Conservation (phyloP, 2,113 vertebrate genomes). For the Vulpes ferrilata region DNA sequence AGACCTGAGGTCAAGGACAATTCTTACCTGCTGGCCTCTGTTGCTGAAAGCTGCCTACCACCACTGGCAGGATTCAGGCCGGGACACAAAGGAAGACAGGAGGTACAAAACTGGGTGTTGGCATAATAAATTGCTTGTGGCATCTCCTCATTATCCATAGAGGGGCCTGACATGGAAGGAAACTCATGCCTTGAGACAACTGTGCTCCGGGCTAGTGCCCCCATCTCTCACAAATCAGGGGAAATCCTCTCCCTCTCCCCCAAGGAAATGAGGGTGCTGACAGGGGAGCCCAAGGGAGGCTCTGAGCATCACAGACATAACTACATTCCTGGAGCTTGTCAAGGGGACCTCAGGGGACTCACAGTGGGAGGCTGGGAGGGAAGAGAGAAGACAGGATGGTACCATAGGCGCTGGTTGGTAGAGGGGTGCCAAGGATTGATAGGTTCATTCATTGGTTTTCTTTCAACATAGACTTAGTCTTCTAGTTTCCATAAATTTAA, state of each 20-base stretch:
- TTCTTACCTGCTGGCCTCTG: background rate
- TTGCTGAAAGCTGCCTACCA: background rate
- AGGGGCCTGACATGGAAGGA: background rate
- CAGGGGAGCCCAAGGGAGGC: background rate
- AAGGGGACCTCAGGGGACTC: no score
- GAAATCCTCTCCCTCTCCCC: background rate
- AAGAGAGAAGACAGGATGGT: background rate
- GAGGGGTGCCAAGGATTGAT: no score
- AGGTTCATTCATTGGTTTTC: background rate
- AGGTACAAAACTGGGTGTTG: background rate
- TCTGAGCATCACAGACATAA: background rate
- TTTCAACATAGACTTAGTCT: conserved; percentile 41
- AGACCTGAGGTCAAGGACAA: background rate
- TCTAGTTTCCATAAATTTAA: conserved; percentile 31
- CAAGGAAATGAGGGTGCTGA: background rate
- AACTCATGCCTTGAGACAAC: background rate
- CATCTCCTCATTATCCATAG: background rate
- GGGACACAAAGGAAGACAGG: background rate
- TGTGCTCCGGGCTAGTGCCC: background rate
- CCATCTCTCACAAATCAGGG: background rate
- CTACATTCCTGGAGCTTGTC: background rate
- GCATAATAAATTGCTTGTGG: background rate
- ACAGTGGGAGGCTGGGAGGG: background rate
- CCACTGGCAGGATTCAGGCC: background rate
- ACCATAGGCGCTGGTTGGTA: fast-evolving